Conservation (phyloP, 2,888 invertebrate species). For the Drosophila atripex region DNA sequence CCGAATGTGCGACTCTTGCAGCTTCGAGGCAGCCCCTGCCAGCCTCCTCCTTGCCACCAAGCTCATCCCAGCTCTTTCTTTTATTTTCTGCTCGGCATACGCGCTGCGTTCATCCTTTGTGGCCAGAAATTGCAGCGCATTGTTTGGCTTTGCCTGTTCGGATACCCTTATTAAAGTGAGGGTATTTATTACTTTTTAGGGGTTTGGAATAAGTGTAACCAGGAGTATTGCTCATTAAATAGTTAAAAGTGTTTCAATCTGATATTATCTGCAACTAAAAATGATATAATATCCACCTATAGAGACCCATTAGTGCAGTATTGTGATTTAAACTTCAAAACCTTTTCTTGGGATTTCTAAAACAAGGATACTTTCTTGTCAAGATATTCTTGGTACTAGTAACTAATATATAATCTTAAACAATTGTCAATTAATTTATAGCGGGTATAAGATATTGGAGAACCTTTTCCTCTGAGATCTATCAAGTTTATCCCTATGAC, state of each 20-base stretch:
- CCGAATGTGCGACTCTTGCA: conserved; percentile 48
- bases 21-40: conserved; percentile 18
- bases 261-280: no score
- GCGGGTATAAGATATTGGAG: not conserved
- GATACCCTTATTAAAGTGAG: conserved; percentile 3
- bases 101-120: conserved; percentile 76
- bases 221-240: no score
- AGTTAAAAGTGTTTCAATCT: no score
- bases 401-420: not conserved
- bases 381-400: not conserved
- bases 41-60: not conserved
- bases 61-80: conserved; percentile 4
- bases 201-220: not conserved
- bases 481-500: no score
- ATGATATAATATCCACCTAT: no score
- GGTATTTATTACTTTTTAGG: not conserved
- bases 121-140: conserved; percentile 71
- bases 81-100: conserved; percentile 47
- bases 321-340: not conserved
- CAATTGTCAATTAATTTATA: not conserved
- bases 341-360: not conserved
- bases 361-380: not conserved
- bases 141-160: conserved; percentile 63
- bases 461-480: not conserved
- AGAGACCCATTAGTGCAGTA: no score